Base-by-base conservation (phyloP, 2,888 invertebrate genomes). In the Dicranocentrus wangi region DNA sequence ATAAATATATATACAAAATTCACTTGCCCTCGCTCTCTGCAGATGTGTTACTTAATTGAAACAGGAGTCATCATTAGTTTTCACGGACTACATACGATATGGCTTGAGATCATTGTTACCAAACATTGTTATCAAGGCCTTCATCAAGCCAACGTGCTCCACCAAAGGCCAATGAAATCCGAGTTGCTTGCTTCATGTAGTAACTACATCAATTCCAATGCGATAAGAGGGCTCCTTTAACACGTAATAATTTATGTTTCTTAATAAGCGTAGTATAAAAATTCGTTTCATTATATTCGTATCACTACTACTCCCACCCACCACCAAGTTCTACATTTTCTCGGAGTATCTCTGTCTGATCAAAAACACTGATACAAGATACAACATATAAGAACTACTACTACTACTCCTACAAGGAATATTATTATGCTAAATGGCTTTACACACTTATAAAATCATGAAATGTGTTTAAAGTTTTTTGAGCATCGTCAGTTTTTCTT, bases 31-130 rank as follows among this genome's bases (percentile, higher is more conserved):
- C 28, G 17, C 28, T 55, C 8, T 7, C 42, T 15, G 28, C 51
- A 51, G 28, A 39, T 55, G 39, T 70, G 28, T 51, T 68, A 51
- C 17, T 47, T 17, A 47, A 68, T 17, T 25, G 17, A 51, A n/a
- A 66, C 47, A 23, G 5, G 7, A 32, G 39, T 28, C 19, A 32
- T 61, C 42, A 23, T 42, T 25, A 58, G 23, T 60, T 76, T 77
- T 77, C 77, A 77, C 77, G 77, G 69, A 69, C 77, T 69, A 61
- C 3, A 77, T 77, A 60, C 32, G 13, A 69, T 77, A 51, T 28
- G n/a, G 32, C 60, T 19, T 47, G 69, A 77, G 51, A 60, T 39
- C 15, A 55, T 21, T 17, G 23, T 65, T n/a, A 23, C n/a, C 32
- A 25, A 25, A 23, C 51, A 47, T 1, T 15, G 17, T 28, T 25